phyloP scores from a whole-genome alignment of 2,888 invertebrate genomes.

The Cephus sareptanus region DNA sequence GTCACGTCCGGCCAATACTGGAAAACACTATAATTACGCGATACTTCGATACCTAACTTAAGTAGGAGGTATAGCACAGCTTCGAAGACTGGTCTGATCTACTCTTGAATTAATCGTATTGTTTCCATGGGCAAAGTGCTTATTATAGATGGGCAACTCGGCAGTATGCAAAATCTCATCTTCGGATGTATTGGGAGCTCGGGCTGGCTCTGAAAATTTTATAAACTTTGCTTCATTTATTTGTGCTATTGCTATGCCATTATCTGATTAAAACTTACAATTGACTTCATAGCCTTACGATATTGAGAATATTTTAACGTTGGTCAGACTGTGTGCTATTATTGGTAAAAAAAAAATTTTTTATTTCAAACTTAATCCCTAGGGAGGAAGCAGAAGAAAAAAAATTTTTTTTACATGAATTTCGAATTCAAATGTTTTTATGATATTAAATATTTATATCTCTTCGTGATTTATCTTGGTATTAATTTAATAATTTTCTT shows the following conservation, averaged over 20 bases:
- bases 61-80: constrained; percentile 32
- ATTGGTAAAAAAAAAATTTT: background rate
- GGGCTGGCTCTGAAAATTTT: background rate
- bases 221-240: background rate
- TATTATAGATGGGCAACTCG: constrained; percentile 48
- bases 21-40: constrained; percentile 62
- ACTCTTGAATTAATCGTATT: constrained; percentile 62
- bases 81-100: constrained; percentile 41
- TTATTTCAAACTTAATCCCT: background rate
- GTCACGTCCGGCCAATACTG: constrained; percentile 62
- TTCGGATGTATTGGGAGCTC: background rate
- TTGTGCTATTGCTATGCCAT: background rate
- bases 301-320: background rate
- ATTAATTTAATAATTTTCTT: background rate
- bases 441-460: background rate
- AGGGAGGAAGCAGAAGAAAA: background rate
- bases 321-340: background rate
- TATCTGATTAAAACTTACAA: background rate
- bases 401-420: background rate
- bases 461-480: background rate
- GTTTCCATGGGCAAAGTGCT: constrained; percentile 59
- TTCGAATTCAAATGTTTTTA: background rate
- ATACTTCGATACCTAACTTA: constrained; percentile 53
- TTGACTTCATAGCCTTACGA: background rate
- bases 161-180: background rate